Base-by-base conservation (phyloP, 2,888 invertebrate species). In the Parnassius mnemosyne region DNA sequence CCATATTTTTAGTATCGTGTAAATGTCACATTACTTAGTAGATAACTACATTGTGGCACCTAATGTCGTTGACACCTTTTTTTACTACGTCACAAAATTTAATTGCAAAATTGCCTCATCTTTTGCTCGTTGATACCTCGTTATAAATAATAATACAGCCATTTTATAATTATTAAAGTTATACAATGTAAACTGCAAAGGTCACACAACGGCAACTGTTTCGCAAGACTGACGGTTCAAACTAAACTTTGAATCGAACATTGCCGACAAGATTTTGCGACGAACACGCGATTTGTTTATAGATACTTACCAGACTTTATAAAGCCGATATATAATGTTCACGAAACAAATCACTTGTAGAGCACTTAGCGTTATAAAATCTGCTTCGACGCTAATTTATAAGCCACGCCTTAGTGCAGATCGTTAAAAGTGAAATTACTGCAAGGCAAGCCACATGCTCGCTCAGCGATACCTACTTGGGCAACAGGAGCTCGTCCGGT, bases 191-290 rank as follows among this genome's bases (percentile, higher is more conserved):
- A 16, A 54, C 20, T 20, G 12, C n/a, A 67, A 76, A 77, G 65
- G 72, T 80, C 78, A 71, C 78, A 73, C 77, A 68, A 72, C 77
- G 76, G 79, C 76, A 74, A 77, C 72, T 80, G 80, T 86, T 87
- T 86, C 83, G 83, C 83, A 85, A 88, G 80, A 75, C 83, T 84
- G 84, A 76, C 85, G 83, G 80, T 81, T 77, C 79, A 66, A 80
- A 80, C 76, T 76, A 76, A 81, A 79, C 77, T 76, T 75, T 71
- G 79, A 81, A 80, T 75, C 71, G 79, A 81, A 80, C 77, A 82
- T 85, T 82, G 83, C 80, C 80, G 83, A 25, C 50, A 42, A 87
- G 84, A 80, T 86, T 86, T 84, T 81, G 81, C 82, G 77, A 76
- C 77, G 76, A 79, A 74, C 89, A 88, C 89, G 89, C 89, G 87